Evolutionary conservation across 2,888 invertebrate species (phyloP), one percentile per base, ranked within the genome.

Genomic region (Tenthredo notha): DNA sequence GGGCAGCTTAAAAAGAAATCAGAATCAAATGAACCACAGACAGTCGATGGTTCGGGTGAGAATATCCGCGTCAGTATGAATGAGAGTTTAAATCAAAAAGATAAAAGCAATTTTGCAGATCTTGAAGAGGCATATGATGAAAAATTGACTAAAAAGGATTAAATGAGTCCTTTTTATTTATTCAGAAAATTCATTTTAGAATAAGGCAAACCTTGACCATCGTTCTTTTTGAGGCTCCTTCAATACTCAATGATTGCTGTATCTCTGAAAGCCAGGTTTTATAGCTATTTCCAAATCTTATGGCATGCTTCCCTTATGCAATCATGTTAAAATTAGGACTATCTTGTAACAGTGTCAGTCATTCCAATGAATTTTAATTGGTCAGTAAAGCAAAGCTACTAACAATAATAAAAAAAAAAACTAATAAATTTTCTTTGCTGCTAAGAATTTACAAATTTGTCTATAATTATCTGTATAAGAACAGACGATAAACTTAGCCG

Each of bases 1-100:
- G 92, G 92, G 21, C 90, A 92, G 82, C 88, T 92, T 29, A 92
- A 90, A 82, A 93, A 91, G 85, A 91, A 91, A 85, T 25, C 87
- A 50, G 58, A 72, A 47, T 29, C 33, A 6, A 43, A 29, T 21
- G 70, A 67, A 70, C 12, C n/a, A 18, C 15, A 7, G 6, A 84
- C 47, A 29, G 47, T 9, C n/a, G 9, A 21, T 70, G 70, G 40
- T 80, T 43, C 25, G 5, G 40, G 40, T n/a, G 47, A 43, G 4
- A 50, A 47, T 33, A 29, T 83, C 5, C 25, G 80, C 12, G 6
- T 12, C 21, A 21, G 40, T 80, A 40, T 25, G 15, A 40, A n/a
- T 40, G 12, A 80, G 40, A 40, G 37, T 33, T 33, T 47, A 9
- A 67, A 67, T 83, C 29, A 65, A 25, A 70, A 83, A 29, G 70